Base-by-base conservation (phyloP, 92 coral and sea anemone species). In the Heliopora coerulea region DNA sequence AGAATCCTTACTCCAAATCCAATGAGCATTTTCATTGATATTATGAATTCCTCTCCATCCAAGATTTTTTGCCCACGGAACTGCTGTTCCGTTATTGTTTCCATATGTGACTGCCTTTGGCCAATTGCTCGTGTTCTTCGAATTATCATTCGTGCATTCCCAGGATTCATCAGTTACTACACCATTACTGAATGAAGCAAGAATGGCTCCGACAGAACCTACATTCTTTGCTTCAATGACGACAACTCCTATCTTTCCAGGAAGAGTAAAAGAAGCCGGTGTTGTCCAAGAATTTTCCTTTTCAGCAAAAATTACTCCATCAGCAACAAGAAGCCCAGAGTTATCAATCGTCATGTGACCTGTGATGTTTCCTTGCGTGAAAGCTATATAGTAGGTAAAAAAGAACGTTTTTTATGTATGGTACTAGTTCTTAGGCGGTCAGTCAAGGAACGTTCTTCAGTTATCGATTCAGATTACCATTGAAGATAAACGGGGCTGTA, bases 101-200 rank as follows among this genome's bases (percentile, higher is more conserved):
- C 65, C 40, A 29, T 17, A 59, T 1, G 65, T 26, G 21, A 18
- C 15, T 28, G 65, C 37, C 15, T 59, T 59, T 3, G 33, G 39
- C 37, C 65, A 59, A 17, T 9, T 25, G 23, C 13, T 4, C 17
- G 8, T 2, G 23, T 31, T 59, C 3, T 24, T 33, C 6, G 46
- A 32, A 6, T 9, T 10, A 17, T 0, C 28, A 18, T 17, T 13
- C 17, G 28, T 31, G 17, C 68, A 62, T 27, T 28, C 20, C 68
- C 68, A 62, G 27, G 68, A 32, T 17, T 19, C 48, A 34, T 34
- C 49, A 1, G 68, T 62, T 40, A 62, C 68, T 0, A 62, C 19
- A 17, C 68, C 68, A 35, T 62, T 62, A 19, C 68, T 62, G 28
- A 62, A 62, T 18, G 68, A 62, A 10, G 68, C 68, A 13, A 62